Base-by-base conservation (phyloP, 2,888 invertebrate genomes). In the Aleiodes leptofemur region DNA sequence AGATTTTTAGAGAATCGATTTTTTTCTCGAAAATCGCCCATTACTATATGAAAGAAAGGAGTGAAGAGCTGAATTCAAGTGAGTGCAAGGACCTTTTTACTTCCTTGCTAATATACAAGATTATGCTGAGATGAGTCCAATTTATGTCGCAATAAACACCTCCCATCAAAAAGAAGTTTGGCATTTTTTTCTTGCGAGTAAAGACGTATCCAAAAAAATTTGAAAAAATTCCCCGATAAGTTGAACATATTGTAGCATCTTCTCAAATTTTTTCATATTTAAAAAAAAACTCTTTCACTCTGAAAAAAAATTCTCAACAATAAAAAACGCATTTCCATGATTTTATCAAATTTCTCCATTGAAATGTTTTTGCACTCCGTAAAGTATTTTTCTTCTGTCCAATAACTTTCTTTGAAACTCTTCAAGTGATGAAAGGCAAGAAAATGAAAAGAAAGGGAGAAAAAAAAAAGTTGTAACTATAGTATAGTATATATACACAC, bases 101-200 rank as follows among this genome's bases (percentile, higher is more conserved):
- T 55, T n/a, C 29, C 68, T 73, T 56, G 68, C 56, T 66, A 50
- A 23, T 50, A 66, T 66, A 51, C 84, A 83, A 83, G 84, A 84
- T 84, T 84, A 85, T 83, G 81, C 81, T 83, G 82, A 80, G 85
- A 85, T 82, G 80, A 84, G 84, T 83, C 84, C 81, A 84, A 84
- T 84, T 84, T 84, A 85, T 84, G 83, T 80, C 82, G 80, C 80
- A 79, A 82, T 84, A 84, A 85, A 85, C 23, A 23, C 1, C 23
- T n/a, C n/a, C n/a, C n/a, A n/a, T n/a, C n/a, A n/a, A n/a, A n/a
- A n/a, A n/a, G n/a, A n/a, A n/a, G n/a, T n/a, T n/a, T n/a, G n/a
- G n/a, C n/a, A n/a, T n/a, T n/a, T n/a, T n/a, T n/a, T n/a, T n/a
- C n/a, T n/a, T n/a, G n/a, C n/a, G n/a, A n/a, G 23, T 23, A 2